These are phyloP conservation scores for Achatina immaculata DNA, from an alignment of 1,140 invertebrate genomes.

Conservation along the genomic window DNA sequence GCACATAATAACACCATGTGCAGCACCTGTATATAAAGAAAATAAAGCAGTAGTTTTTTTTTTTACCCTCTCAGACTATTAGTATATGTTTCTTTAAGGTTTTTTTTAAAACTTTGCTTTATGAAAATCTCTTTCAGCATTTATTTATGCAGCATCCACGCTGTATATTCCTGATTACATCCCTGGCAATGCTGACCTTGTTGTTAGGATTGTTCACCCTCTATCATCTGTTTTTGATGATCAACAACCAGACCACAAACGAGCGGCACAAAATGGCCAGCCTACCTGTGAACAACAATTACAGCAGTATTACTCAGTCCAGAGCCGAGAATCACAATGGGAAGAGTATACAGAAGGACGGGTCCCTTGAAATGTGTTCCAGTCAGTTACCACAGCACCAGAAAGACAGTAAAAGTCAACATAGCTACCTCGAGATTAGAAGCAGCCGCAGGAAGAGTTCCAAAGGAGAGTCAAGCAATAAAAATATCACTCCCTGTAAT, in stretches of 20 bases:
- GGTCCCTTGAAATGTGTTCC: background rate
- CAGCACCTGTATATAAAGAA: too few relatives aligned
- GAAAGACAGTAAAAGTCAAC: background rate
- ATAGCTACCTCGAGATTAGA: background rate
- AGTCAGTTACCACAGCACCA: background rate
- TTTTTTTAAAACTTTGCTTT: too few relatives aligned
- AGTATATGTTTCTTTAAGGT: too few relatives aligned
- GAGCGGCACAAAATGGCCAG: slow-evolving; percentile 61
- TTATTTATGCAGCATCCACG: slow-evolving; percentile 50
- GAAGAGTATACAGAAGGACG: slow-evolving; percentile 1
- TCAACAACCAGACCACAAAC: slow-evolving; percentile 66
- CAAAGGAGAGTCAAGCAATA: background rate
- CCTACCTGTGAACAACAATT: slow-evolving; percentile 27
- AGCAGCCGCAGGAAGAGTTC: background rate
- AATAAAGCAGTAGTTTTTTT: too few relatives aligned
- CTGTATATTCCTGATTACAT: slow-evolving; percentile 57
- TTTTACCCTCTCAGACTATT: too few relatives aligned
- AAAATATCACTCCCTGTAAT: too few relatives aligned
- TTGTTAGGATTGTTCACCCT: slow-evolving; percentile 54
- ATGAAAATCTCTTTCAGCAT: too few relatives aligned
- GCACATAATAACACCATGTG: too few relatives aligned
- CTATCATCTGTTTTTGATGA: slow-evolving; percentile 62
- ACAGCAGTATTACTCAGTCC: background rate
- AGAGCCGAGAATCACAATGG: background rate
- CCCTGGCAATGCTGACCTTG: slow-evolving; percentile 51